Evolutionary conservation across 2,113 vertebrate genomes (phyloP), one percentile per base, ranked within the genome.

Genomic region (Sapayoa aenigma): DNA sequence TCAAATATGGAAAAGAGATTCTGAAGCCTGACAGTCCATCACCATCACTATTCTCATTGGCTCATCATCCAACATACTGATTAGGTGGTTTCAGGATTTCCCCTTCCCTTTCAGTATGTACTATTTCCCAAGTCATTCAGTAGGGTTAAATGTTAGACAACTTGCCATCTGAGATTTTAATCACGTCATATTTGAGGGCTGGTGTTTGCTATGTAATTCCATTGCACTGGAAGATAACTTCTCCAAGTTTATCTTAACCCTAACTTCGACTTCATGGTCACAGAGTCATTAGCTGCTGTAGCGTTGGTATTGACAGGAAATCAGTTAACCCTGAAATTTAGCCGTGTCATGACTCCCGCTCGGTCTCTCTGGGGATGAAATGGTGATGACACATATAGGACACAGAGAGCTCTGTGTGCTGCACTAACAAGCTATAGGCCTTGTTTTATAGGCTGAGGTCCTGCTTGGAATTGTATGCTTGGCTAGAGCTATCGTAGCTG

Each of bases 231-330:
- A 86, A 95, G 95, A 95, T 95, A 97, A 92, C 80, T 90, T 65
- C 55, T 68, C 56, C 73, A 94, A 95, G 90, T 97, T 96, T 94
- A 97, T 93, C 93, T 93, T 96, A 96, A 96, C 95, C 90, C 88
- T 89, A 71, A 65, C 53, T 78, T 71, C 41, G 60, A 46, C 65
- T 82, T 82, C 65, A 78, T 7, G 90, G 95, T 94, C 95, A 96
- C 68, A 88, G 33, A 52, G 21, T 14, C 78, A 93, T 95, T 81
- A 72, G 28, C 69, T 94, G 60, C 67, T 27, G 59, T 67, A 78
- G 67, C 33, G 6, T 7, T 74, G 65, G 33, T 59, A 60, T 35
- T 24, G 72, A 76, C 2, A 3, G 53, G 35, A 93, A 41, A n/a
- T 22, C n/a, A 47, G 39, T 68, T 1, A 84, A 79, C 69, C 56